A percentile compares a stretch with the other conserved stretches of the same genome.
phyloP scores from a whole-genome alignment of 2,797 vertebrate species.

The Enteromius fasciolatus region DNA sequence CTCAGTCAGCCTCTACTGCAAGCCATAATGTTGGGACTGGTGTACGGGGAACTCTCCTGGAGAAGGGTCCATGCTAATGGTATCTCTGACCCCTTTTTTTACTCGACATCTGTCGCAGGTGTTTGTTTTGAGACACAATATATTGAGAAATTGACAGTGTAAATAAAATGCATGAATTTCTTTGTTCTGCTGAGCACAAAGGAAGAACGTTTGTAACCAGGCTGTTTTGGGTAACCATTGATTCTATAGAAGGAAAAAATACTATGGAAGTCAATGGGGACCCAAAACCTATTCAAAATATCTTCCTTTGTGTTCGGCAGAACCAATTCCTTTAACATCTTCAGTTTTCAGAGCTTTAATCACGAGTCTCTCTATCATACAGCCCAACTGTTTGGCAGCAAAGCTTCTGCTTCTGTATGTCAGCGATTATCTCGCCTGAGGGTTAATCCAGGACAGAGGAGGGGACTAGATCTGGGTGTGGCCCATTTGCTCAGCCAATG shows the following conservation, averaged over 20 bases:
- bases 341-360: neutral
- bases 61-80: constrained; percentile 56
- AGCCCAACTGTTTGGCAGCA: constrained; percentile 65
- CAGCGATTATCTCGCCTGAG: constrained; percentile 66
- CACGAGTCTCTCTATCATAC: neutral
- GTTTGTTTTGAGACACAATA: neutral
- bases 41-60: constrained; percentile 81
- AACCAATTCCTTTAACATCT: neutral
- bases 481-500: constrained; percentile 91
- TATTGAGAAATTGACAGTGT: neutral
- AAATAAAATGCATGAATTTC: neutral
- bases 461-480: constrained; percentile 76
- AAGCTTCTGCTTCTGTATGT: constrained; percentile 60
- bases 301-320: no score
- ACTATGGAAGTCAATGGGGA: no score
- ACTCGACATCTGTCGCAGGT: neutral
- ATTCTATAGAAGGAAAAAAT: no score
- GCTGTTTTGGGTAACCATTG: no score
- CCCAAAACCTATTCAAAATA: no score
- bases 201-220: no score
- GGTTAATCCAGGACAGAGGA: constrained; percentile 64
- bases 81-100: neutral
- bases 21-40: constrained; percentile 84
- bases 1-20: constrained; percentile 79
- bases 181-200: no score